A percentile compares a stretch with the other conserved stretches of the same genome.
phyloP scores from a whole-genome alignment of 2,888 invertebrate species.

The Ophraella communa region DNA sequence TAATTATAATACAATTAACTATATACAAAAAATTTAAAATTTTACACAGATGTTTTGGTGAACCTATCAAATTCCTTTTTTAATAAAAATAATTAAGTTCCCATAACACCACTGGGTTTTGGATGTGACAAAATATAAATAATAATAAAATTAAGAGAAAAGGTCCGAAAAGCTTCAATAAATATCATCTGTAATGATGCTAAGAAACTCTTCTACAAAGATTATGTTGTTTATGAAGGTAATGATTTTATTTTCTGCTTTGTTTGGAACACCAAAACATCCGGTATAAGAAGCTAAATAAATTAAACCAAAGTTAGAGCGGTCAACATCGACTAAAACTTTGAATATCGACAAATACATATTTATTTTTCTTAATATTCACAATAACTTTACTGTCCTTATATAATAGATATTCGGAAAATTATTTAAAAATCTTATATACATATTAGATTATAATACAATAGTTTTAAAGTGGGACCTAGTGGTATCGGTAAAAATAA shows the following conservation, averaged over 20 bases:
- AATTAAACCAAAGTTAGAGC: slow-evolving; percentile 52
- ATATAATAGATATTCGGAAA: slow-evolving; percentile 5
- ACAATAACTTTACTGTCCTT: slow-evolving; percentile 39
- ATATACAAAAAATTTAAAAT: slow-evolving; percentile 57
- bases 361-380: slow-evolving; percentile 45
- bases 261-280: not conserved
- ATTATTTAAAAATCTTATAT: slow-evolving; percentile 19
- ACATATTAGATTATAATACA: slow-evolving; percentile 22
- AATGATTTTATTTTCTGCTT: not conserved
- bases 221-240: no score
- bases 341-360: slow-evolving; percentile 47
- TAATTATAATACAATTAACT: slow-evolving; percentile 60
- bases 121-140: no score
- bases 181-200: not conserved
- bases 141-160: no score
- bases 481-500: slow-evolving; percentile 7
- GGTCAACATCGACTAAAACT: slow-evolving; percentile 52
- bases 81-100: slow-evolving; percentile 34
- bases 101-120: not conserved
- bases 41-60: slow-evolving; percentile 41
- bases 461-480: not conserved
- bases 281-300: slow-evolving; percentile 33
- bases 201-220: not conserved
- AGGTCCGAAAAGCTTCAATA: no score
- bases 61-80: slow-evolving; percentile 40